Evolutionary conservation across 2,888 invertebrate genomes (phyloP).

Genomic region (Nezara viridula): DNA sequence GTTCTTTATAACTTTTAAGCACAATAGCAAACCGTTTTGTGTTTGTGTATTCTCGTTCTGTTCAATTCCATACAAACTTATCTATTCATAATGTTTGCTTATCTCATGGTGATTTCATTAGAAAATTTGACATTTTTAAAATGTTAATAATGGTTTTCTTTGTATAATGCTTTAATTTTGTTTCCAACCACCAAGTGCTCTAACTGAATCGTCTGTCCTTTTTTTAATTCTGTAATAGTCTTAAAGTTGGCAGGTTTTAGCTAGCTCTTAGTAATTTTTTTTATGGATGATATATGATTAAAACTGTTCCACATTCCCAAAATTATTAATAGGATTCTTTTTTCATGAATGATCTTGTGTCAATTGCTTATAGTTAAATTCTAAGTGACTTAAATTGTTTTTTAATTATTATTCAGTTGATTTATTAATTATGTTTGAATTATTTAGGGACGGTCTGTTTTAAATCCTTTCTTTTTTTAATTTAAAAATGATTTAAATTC

Average conservation of each 20-base stretch:
- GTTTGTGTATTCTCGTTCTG: background rate
- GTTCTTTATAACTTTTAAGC: too few species aligned
- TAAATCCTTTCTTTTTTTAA: constrained; percentile 52
- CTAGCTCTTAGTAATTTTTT: background rate
- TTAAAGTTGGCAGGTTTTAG: background rate
- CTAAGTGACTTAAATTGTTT: background rate
- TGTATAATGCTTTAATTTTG: background rate
- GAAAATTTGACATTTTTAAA: background rate
- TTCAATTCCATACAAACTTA: background rate
- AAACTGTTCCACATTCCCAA: background rate
- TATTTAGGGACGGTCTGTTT: constrained; percentile 34
- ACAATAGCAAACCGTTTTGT: too few species aligned
- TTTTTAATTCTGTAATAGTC: background rate
- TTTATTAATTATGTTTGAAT: constrained; percentile 26
- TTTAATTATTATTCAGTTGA: background rate
- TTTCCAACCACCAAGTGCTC: background rate
- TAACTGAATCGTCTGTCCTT: background rate
- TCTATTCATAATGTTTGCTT: background rate
- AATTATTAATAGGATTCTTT: background rate
- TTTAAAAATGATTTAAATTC: constrained; percentile 33
- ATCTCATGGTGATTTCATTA: background rate
- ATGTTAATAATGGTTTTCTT: background rate
- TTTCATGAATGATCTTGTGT: background rate
- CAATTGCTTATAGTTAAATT: background rate
- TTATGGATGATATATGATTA: background rate